These are phyloP conservation scores for Neopipo cinnamomea DNA, from an alignment of 2,113 vertebrate genomes.

Conservation along the genomic window DNA sequence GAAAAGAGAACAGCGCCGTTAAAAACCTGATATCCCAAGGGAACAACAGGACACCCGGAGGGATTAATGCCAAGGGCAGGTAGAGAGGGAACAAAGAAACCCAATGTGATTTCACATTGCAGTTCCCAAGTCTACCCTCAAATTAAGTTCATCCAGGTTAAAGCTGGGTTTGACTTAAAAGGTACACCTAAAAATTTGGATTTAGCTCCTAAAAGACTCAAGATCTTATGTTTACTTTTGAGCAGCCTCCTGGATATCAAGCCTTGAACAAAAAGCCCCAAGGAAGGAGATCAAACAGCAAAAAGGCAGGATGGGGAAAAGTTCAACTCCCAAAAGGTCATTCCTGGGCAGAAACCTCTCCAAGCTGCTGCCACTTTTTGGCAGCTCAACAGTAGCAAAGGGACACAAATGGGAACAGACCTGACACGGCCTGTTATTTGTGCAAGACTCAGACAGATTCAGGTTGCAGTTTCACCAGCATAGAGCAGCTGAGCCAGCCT, in stretches of 20 bases:
- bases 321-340: neutral
- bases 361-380: neutral
- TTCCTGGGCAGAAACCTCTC: neutral
- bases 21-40: neutral
- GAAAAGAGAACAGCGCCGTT: neutral
- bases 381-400: neutral
- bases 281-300: neutral
- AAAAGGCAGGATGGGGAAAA: neutral
- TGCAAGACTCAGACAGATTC: neutral
- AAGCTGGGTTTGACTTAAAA: neutral
- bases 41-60: accelerated
- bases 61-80: neutral
- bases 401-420: neutral
- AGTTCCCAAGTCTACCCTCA: neutral
- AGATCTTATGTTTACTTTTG: neutral
- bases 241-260: neutral
- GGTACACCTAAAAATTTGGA: too few species aligned
- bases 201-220: neutral
- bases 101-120: neutral
- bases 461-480: neutral
- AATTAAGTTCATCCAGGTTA: neutral
- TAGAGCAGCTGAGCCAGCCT: neutral
- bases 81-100: neutral
- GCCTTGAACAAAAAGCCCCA: neutral
- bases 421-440: neutral